Conservation (phyloP, 2,797 vertebrate genomes). For the Kryptopterus vitreolus region DNA sequence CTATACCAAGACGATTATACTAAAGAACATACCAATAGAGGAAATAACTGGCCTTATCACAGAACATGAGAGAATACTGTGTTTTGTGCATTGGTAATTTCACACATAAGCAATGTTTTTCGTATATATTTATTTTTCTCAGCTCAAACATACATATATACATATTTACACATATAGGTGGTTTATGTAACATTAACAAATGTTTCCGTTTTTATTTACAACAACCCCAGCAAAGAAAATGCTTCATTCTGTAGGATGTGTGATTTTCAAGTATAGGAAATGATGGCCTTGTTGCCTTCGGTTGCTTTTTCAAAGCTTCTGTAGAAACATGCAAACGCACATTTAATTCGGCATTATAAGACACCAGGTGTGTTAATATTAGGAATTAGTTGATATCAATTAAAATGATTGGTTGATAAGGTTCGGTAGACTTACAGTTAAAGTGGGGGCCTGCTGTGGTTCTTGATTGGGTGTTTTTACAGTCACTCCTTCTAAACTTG, state of each 20-base stretch:
- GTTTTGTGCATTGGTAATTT: conserved; percentile 2
- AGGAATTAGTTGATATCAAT: background rate
- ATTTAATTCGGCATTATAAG: background rate
- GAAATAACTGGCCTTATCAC: background rate
- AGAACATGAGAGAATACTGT: background rate
- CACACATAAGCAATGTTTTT: conserved; percentile 6
- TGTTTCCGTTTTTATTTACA: conserved; percentile 41
- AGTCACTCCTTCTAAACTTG: conserved; percentile 55
- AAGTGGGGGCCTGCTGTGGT: conserved; percentile 33
- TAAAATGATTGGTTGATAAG: conserved; percentile 1
- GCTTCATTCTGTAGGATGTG: conserved; percentile 27
- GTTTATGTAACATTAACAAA: conserved; percentile 15
- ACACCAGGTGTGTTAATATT: background rate
- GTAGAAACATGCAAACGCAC: conserved; percentile 22
- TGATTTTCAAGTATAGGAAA: conserved; percentile 50
- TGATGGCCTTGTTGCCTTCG: conserved; percentile 5
- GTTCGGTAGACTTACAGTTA: conserved; percentile 38
- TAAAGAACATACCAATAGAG: background rate
- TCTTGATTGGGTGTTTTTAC: conserved; percentile 39
- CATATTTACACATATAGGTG: conserved; percentile 47
- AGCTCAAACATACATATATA: conserved; percentile 38
- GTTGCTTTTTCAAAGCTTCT: conserved; percentile 44
- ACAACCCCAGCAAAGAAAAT: conserved; percentile 23
- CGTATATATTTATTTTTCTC: conserved; percentile 28
- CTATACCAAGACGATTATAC: background rate